Conservation (phyloP, 2,888 invertebrate species). For the Neoascia interrupta region DNA sequence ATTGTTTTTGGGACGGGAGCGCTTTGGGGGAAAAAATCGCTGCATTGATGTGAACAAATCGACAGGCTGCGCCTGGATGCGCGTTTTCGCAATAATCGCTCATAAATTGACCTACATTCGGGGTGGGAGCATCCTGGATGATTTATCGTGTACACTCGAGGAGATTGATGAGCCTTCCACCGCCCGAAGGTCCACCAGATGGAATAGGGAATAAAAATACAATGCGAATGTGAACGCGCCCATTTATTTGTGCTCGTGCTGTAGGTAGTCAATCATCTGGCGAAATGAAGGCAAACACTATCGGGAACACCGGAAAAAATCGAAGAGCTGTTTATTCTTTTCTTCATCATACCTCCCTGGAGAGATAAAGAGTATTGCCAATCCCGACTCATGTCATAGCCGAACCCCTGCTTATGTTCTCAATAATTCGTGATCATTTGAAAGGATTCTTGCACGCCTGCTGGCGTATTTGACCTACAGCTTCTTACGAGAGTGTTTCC, state of each 20-base stretch:
- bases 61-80: slow-evolving; percentile 8
- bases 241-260: slow-evolving; percentile 27
- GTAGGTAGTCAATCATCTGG: slow-evolving; percentile 25
- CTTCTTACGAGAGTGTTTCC: slow-evolving; percentile 12
- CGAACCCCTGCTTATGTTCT: neutral
- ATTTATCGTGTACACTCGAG: slow-evolving; percentile 37
- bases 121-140: slow-evolving; percentile 12
- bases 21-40: too few species aligned
- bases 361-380: slow-evolving; percentile 6
- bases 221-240: slow-evolving; percentile 20
- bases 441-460: slow-evolving; percentile 4
- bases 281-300: slow-evolving; percentile 10
- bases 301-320: neutral
- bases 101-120: slow-evolving; percentile 46
- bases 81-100: slow-evolving; percentile 26
- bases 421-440: slow-evolving; percentile 16
- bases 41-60: slow-evolving; percentile 15
- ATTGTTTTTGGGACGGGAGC: slow-evolving; percentile 11
- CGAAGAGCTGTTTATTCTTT: too few species aligned
- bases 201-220: slow-evolving; percentile 30
- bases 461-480: slow-evolving; percentile 9
- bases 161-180: slow-evolving; percentile 42
- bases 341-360: neutral
- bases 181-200: slow-evolving; percentile 7
- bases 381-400: neutral